A percentile compares a stretch with the other conserved stretches of the same genome.
phyloP scores from a whole-genome alignment of 2,888 invertebrate genomes.

The Aelia acuminata region DNA sequence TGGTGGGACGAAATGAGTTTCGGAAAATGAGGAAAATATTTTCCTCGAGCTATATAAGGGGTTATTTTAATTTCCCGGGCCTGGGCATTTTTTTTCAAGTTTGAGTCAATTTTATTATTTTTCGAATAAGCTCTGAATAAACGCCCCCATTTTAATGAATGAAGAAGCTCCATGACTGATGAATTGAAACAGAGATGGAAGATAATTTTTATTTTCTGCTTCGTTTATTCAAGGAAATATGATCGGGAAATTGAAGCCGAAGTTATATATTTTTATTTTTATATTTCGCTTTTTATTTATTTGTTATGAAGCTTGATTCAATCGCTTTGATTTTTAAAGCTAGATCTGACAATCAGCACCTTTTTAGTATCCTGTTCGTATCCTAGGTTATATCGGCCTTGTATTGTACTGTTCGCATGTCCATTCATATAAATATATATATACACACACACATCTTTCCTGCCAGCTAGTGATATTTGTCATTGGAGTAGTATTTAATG shows the following conservation, averaged over 20 bases:
- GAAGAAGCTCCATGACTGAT: not conserved
- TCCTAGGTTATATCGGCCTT: too few species aligned
- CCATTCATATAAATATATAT: too few species aligned
- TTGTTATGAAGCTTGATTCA: too few species aligned
- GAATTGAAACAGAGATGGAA: not conserved
- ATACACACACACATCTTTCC: too few species aligned
- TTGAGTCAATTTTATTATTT: not conserved
- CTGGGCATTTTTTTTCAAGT: not conserved
- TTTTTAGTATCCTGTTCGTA: too few species aligned
- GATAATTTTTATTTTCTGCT: not conserved
- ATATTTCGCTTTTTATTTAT: too few species aligned
- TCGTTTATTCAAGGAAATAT: not conserved
- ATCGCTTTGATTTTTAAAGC: too few species aligned
- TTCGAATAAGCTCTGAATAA: not conserved
- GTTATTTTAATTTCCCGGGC: not conserved
- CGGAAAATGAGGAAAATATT: not conserved
- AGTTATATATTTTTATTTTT: too few species aligned
- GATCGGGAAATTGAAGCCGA: not conserved
- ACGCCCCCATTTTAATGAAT: not conserved
- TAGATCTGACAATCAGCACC: too few species aligned
- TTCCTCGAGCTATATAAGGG: not conserved
- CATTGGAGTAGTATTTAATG: too few species aligned
- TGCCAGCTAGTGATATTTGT: too few species aligned
- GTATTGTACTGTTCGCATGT: too few species aligned
- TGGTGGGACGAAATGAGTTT: not conserved